These are phyloP conservation scores for Agrilus cyanescens DNA, from an alignment of 2,888 invertebrate species.

Conservation along the genomic window DNA sequence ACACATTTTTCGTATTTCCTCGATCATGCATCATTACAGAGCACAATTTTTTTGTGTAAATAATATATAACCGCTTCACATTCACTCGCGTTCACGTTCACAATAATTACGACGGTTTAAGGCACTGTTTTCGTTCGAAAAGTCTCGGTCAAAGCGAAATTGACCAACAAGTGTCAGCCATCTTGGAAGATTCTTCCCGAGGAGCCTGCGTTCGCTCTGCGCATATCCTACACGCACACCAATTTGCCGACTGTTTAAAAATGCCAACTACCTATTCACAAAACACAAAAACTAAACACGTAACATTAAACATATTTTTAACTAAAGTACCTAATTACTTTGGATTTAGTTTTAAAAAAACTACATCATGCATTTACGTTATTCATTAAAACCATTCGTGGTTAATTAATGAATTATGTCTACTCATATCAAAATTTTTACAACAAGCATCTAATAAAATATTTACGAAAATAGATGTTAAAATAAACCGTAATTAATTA, in stretches of 20 bases:
- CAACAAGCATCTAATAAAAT: too few relatives aligned
- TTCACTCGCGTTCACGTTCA: conserved; percentile 15
- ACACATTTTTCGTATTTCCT: conserved; percentile 27
- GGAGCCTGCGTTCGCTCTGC: conserved; percentile 10
- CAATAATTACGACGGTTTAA: conserved; percentile 22
- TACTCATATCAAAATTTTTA: too few relatives aligned
- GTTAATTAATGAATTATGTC: too few relatives aligned
- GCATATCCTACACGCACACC: conserved; percentile 11
- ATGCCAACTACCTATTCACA: neutral
- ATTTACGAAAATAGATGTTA: too few relatives aligned
- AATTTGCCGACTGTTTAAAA: conserved; percentile 5
- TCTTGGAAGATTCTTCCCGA: conserved; percentile 23
- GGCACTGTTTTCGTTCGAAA: conserved; percentile 25
- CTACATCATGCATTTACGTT: neutral
- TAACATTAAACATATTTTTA: neutral
- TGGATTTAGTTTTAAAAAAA: neutral
- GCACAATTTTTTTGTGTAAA: conserved; percentile 9
- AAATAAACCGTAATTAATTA: too few relatives aligned
- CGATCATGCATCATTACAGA: conserved; percentile 25
- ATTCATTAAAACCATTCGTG: neutral
- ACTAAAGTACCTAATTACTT: too few relatives aligned
- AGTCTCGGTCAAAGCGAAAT: conserved; percentile 23
- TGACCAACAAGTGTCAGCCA: conserved; percentile 38
- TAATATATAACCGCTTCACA: conserved; percentile 11
- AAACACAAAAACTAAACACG: neutral